Conservation (phyloP, 1,140 invertebrate genomes). For the Meloidogyne hapla region DNA sequence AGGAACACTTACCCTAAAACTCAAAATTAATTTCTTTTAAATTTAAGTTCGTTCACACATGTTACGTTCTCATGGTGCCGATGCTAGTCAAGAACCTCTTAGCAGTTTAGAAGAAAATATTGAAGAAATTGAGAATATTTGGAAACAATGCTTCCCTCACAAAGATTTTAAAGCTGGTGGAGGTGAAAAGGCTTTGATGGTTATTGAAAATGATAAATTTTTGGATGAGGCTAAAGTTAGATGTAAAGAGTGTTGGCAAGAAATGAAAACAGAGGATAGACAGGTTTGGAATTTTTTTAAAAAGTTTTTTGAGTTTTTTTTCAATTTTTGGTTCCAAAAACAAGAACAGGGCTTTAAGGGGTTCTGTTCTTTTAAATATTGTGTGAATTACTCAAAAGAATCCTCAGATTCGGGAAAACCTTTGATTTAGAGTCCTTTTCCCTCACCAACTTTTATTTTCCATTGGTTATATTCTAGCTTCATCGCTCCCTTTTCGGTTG, state of each 20-base stretch:
- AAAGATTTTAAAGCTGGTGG: slow-evolving; percentile 47
- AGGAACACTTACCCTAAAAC: no score
- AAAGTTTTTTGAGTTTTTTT: slow-evolving; percentile 17
- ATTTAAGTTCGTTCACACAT: slow-evolving; percentile 47
- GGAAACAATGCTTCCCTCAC: slow-evolving; percentile 50
- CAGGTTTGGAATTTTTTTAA: slow-evolving; percentile 32
- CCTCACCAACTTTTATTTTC: no score
- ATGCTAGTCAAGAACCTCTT: slow-evolving; percentile 42
- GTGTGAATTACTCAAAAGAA: no score
- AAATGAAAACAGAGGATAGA: slow-evolving; percentile 57
- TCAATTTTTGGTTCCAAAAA: not conserved
- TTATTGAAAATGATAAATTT: slow-evolving; percentile 10
- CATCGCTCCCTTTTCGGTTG: no score
- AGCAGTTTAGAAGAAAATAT: slow-evolving; percentile 45
- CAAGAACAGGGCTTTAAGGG: no score
- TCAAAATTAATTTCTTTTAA: not conserved
- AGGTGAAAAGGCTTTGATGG: slow-evolving; percentile 8
- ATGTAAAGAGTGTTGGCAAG: slow-evolving; percentile 48
- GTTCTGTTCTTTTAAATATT: no score
- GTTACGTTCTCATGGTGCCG: slow-evolving; percentile 27
- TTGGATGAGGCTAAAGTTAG: slow-evolving; percentile 44
- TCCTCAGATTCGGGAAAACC: no score
- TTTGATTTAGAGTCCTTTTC: no score
- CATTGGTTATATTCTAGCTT: no score
- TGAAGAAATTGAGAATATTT: slow-evolving; percentile 49